Conservation (phyloP, 2,888 invertebrate species). For the Thera britannica region DNA sequence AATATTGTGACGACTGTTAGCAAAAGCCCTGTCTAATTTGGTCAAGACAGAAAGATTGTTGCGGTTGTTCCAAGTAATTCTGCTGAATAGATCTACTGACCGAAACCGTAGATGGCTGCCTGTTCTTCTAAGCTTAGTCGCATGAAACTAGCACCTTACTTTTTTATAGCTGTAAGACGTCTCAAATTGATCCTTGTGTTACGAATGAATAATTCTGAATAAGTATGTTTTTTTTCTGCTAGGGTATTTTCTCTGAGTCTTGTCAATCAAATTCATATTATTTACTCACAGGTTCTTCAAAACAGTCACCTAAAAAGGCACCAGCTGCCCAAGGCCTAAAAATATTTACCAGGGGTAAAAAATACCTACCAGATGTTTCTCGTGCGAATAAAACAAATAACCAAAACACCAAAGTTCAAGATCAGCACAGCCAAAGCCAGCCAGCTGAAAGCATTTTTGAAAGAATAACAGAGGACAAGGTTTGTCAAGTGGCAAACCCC, state of each 20-base stretch:
- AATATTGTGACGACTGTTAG: too few relatives aligned
- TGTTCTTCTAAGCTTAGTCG: too few relatives aligned
- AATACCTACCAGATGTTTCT: not conserved
- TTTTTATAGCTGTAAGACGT: too few relatives aligned
- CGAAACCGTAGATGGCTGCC: too few relatives aligned
- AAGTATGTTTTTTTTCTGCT: too few relatives aligned
- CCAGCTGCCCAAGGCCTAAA: constrained; percentile 11
- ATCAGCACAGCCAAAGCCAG: constrained; percentile 5
- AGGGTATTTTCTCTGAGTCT: not conserved
- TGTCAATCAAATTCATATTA: not conserved
- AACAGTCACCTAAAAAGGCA: constrained; percentile 4
- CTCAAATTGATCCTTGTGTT: too few relatives aligned
- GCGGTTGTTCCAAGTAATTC: too few relatives aligned
- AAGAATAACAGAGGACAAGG: constrained; percentile 12
- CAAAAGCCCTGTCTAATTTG: too few relatives aligned
- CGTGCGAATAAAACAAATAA: not conserved
- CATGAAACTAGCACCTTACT: too few relatives aligned
- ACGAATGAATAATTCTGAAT: too few relatives aligned
- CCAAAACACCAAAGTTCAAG: constrained; percentile 9
- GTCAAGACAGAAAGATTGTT: too few relatives aligned
- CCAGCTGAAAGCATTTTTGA: constrained; percentile 9
- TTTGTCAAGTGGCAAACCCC: constrained; percentile 23
- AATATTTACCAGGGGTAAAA: constrained; percentile 12
- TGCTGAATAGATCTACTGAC: too few relatives aligned
- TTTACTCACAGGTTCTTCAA: constrained; percentile 1